phyloP scores from a whole-genome alignment of 1,140 invertebrate genomes.

The Cydia fagiglandana region DNA sequence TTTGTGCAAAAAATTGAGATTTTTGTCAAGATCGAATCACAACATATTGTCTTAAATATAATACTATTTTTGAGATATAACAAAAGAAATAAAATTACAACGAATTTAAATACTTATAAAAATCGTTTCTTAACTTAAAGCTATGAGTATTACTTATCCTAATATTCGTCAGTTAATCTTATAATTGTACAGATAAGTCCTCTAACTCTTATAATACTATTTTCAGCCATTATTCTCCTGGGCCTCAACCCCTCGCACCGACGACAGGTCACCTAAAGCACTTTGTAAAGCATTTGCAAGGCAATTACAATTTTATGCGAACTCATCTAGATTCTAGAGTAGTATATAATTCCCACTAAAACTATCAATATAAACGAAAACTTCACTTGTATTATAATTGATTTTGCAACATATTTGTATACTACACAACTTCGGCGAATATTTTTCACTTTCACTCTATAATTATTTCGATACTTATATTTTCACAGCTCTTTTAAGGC shows the following conservation, averaged over 20 bases:
- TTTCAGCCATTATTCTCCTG: constrained; percentile 75
- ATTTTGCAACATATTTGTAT: constrained; percentile 3
- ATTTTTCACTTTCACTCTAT: constrained; percentile 35
- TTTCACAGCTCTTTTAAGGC: constrained; percentile 74
- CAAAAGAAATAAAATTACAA: not conserved
- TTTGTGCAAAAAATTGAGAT: constrained; percentile 27
- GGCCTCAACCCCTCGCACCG: constrained; percentile 47
- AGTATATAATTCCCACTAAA: not conserved
- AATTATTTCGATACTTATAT: constrained; percentile 58
- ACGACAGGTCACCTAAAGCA: constrained; percentile 25
- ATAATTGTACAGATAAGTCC: constrained; percentile 33
- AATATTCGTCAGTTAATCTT: constrained; percentile 19
- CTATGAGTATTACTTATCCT: constrained; percentile 25
- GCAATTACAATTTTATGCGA: constrained; percentile 7
- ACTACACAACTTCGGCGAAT: not conserved
- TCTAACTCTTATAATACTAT: constrained; percentile 53
- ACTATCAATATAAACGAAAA: not conserved
- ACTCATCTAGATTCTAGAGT: not conserved
- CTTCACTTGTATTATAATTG: not conserved
- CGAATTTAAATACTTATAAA: not conserved
- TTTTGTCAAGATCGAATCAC: constrained; percentile 6
- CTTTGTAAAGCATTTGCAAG: constrained; percentile 29
- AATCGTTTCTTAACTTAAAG: constrained; percentile 7
- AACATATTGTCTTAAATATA: constrained; percentile 12
- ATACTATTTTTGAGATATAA: not conserved